These are phyloP conservation scores for Trogon surrucura DNA, from an alignment of 2,113 vertebrate genomes.

Conservation along the genomic window DNA sequence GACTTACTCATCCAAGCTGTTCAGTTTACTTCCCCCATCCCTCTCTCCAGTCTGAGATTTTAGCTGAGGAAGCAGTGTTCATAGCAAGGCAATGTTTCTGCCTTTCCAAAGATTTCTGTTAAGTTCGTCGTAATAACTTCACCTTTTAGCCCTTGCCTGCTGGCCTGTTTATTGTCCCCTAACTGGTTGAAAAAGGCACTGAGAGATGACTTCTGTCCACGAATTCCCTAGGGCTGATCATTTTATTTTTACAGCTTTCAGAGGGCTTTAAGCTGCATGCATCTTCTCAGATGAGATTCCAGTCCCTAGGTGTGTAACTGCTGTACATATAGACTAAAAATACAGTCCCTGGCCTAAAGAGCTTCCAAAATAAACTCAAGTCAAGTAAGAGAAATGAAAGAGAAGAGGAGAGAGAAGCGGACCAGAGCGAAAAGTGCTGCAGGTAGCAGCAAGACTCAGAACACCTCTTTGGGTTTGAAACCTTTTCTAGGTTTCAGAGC, in stretches of 20 bases:
- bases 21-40: neutral
- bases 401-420: neutral
- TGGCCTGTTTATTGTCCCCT: neutral
- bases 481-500: neutral
- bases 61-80: neutral
- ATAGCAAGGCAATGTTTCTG: neutral
- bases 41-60: neutral
- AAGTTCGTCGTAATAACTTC: neutral
- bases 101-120: neutral
- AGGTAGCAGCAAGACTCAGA: neutral
- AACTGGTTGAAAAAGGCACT: neutral
- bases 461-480: neutral
- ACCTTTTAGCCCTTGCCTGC: neutral
- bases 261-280: neutral
- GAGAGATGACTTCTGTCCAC: neutral
- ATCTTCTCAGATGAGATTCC: neutral
- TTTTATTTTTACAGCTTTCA: neutral
- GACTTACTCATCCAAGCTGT: neutral
- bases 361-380: neutral
- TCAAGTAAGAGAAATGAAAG: neutral
- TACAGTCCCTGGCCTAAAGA: neutral
- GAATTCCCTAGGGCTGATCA: neutral
- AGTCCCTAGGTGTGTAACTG: neutral
- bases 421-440: neutral
- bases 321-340: neutral